Conservation (phyloP, 2,888 invertebrate genomes). For the Acrobasis suavella region DNA sequence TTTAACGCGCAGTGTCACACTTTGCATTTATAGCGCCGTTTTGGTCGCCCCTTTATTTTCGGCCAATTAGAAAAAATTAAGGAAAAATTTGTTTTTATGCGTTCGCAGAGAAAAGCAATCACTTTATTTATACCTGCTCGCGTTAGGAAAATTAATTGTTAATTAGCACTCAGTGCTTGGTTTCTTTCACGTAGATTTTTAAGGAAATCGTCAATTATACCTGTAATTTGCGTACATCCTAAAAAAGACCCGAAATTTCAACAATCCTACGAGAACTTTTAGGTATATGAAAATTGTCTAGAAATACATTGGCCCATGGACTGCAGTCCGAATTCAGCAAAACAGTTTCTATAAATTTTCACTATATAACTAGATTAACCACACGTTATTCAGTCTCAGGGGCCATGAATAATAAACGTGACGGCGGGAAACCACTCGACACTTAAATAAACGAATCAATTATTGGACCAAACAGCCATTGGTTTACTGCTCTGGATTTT, state of each 20-base stretch:
- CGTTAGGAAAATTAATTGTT: too few species aligned
- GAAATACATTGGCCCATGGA: not conserved
- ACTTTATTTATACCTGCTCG: too few species aligned
- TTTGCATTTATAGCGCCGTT: slow-evolving; percentile 14
- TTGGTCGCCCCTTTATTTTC: slow-evolving; percentile 10
- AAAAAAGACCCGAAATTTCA: too few species aligned
- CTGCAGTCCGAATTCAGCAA: not conserved
- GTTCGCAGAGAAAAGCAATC: too few species aligned
- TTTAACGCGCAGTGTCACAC: slow-evolving; percentile 17
- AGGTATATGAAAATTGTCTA: not conserved
- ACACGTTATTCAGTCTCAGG: slow-evolving; percentile 1
- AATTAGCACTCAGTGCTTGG: too few species aligned
- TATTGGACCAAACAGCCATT: slow-evolving; percentile 12
- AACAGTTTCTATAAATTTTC: not conserved
- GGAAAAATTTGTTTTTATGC: not conserved
- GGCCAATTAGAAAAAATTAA: not conserved
- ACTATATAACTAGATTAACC: too few species aligned
- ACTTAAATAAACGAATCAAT: slow-evolving; percentile 26
- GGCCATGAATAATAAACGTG: slow-evolving; percentile 21
- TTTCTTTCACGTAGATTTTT: not conserved
- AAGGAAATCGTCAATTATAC: too few species aligned
- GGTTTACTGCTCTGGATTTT: slow-evolving; percentile 13
- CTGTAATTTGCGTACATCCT: too few species aligned
- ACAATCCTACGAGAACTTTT: too few species aligned
- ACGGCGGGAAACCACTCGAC: slow-evolving; percentile 15